phyloP scores from a whole-genome alignment of 1,140 invertebrate genomes.

The Heliconius hewitsoni region DNA sequence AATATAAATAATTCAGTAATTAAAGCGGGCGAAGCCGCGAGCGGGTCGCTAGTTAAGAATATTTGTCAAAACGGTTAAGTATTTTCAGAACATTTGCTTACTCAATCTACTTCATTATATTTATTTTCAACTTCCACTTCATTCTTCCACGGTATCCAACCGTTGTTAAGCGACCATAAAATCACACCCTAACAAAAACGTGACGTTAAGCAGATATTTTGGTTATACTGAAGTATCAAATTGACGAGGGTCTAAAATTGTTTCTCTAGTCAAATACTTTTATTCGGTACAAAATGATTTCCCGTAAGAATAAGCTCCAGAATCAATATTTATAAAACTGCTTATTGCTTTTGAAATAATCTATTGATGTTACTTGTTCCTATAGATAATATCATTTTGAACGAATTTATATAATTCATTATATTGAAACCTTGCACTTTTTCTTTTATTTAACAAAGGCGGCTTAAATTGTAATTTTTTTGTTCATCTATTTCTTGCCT shows the following conservation, averaged over 20 bases:
- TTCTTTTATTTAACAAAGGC: no score
- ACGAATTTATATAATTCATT: not conserved
- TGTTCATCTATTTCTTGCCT: no score
- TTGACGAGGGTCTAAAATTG: constrained; percentile 36
- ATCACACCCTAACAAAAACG: constrained; percentile 32
- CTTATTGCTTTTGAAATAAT: not conserved
- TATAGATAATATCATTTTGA: not conserved
- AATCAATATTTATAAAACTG: not conserved
- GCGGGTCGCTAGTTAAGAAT: not conserved
- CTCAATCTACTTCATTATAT: constrained; percentile 11
- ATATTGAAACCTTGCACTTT: no score
- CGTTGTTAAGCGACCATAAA: constrained; percentile 29
- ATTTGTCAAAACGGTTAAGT: not conserved
- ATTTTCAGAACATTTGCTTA: constrained; percentile 1
- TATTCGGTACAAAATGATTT: constrained; percentile 14
- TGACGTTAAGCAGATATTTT: constrained; percentile 33
- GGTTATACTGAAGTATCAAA: constrained; percentile 21
- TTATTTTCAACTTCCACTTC: constrained; percentile 11
- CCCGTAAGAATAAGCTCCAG: not conserved
- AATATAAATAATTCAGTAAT: no score
- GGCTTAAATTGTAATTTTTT: no score
- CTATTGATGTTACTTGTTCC: not conserved
- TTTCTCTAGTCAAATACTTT: constrained; percentile 6
- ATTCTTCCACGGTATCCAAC: not conserved
- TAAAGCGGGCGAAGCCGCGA: no score